Conservation (phyloP, 1,140 invertebrate species). For the Frieseomelitta varia region DNA sequence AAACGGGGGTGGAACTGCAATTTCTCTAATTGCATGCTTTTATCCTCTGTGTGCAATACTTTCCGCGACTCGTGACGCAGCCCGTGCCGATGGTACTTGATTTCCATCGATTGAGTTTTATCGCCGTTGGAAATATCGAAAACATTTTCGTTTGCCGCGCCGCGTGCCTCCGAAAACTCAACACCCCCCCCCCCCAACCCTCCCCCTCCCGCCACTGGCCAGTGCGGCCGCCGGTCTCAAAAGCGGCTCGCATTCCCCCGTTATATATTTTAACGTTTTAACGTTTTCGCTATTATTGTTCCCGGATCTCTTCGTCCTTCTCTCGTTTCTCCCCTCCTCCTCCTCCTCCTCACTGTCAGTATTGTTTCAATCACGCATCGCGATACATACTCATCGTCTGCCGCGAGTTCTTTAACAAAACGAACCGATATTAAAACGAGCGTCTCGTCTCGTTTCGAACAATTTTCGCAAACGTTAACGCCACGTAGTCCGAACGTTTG, state of each 20-base stretch:
- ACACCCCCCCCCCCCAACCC: not conserved
- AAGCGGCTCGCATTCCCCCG: not conserved
- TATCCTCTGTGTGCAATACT: conserved; percentile 56
- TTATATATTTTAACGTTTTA: conserved; percentile 30
- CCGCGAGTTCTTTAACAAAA: not conserved
- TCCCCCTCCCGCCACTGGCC: no score
- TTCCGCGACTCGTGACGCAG: conserved; percentile 58
- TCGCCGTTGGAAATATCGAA: conserved; percentile 66
- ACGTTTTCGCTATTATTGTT: conserved; percentile 50
- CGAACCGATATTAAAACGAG: not conserved
- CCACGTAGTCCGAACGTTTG: not conserved
- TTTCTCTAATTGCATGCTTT: conserved; percentile 69
- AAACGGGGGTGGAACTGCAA: conserved; percentile 40
- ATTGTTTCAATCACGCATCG: not conserved
- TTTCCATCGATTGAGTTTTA: conserved; percentile 69
- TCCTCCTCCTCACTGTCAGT: not conserved
- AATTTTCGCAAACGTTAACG: not conserved
- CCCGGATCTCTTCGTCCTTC: no score
- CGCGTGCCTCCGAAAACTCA: conserved; percentile 34
- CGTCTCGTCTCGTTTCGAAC: not conserved
- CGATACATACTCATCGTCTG: not conserved
- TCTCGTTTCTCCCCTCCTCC: not conserved
- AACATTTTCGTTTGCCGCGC: conserved; percentile 63
- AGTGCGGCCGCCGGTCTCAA: not conserved
- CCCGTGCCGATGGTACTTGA: conserved; percentile 58